Base-by-base conservation (phyloP, 2,797 vertebrate species). In the Hippoglossus hippoglossus region DNA sequence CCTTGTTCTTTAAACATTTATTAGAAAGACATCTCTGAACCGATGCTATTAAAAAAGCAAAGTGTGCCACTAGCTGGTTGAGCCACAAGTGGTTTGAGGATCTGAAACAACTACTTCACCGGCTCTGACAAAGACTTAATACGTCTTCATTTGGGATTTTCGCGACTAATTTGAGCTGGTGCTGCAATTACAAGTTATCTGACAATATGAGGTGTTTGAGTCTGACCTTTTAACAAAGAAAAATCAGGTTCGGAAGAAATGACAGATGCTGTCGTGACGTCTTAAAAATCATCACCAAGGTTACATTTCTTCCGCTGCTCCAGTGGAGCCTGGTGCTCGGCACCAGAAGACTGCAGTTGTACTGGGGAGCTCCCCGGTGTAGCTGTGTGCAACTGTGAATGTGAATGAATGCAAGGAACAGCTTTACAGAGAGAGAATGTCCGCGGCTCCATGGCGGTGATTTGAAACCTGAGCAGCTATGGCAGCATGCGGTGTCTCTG, bases 331-430 rank as follows among this genome's bases (percentile, higher is more conserved):
- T 62, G 50, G 44, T 69, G 77, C 68, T 82, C 60, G 28, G 2
- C 39, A 75, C 49, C 79, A 80, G 75, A 79, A 77, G 50, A 57
- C 63, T 57, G 63, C 44, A 46, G 62, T 77, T 78, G 70, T 77
- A 76, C 67, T 61, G 52, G 11, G 64, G 34, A 80, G 46, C 52
- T 81, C 79, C 74, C 77, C n/a, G 55, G 73, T 74, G 83, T 50
- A 58, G 10, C 57, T 24, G 74, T 3, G 8, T 70, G 75, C 65
- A 65, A 67, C 79, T 69, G 60, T 81, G 67, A 80, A 73, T 83
- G 54, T 65, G 62, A 88, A 80, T 75, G 59, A 79, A 75, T 63
- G 6, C 21, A 28, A 68, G 39, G 47, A 28, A 26, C 25, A 22
- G 41, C 71, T 54, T 64, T 22, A 54, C 62, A 39, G 18, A 55